phyloP scores from a whole-genome alignment of 2,888 invertebrate genomes.

The Noctua janthe region DNA sequence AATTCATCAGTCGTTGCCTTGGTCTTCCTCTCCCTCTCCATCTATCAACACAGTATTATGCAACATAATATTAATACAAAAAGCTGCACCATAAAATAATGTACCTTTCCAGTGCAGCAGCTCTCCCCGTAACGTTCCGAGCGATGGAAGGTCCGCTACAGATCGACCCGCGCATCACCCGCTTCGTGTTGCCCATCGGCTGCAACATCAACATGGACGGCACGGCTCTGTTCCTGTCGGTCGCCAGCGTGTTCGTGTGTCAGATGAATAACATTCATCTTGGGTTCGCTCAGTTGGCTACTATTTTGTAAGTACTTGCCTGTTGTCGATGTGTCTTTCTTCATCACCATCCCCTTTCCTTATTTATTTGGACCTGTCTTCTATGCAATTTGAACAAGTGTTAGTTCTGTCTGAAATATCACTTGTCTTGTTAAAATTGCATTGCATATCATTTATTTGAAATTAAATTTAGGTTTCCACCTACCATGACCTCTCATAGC shows the following conservation, averaged over 20 bases:
- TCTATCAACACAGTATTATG: too few relatives aligned
- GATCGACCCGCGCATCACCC: constrained; percentile 95
- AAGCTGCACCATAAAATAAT: not conserved
- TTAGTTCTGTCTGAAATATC: too few relatives aligned
- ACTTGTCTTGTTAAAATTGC: too few relatives aligned
- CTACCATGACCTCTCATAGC: not conserved
- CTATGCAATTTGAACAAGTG: too few relatives aligned
- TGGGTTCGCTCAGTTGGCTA: constrained; percentile 95
- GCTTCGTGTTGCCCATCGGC: constrained; percentile 97
- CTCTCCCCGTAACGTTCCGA: constrained; percentile 96
- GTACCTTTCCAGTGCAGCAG: constrained; percentile 93
- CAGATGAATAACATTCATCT: constrained; percentile 96
- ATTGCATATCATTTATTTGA: too few relatives aligned
- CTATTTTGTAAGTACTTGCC: constrained; percentile 93
- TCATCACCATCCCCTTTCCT: not conserved
- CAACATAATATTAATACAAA: too few relatives aligned
- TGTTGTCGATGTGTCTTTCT: not conserved
- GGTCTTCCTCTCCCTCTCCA: too few relatives aligned
- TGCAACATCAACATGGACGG: constrained; percentile 98
- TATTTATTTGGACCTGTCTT: too few relatives aligned
- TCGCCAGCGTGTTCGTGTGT: constrained; percentile 97
- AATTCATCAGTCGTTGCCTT: too few relatives aligned
- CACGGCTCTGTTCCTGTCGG: constrained; percentile 96
- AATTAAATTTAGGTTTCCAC: not conserved
- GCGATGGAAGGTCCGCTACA: constrained; percentile 96